These are phyloP conservation scores for Oreochromis mossambicus DNA, from an alignment of 2,797 vertebrate genomes.

Conservation along the genomic window DNA sequence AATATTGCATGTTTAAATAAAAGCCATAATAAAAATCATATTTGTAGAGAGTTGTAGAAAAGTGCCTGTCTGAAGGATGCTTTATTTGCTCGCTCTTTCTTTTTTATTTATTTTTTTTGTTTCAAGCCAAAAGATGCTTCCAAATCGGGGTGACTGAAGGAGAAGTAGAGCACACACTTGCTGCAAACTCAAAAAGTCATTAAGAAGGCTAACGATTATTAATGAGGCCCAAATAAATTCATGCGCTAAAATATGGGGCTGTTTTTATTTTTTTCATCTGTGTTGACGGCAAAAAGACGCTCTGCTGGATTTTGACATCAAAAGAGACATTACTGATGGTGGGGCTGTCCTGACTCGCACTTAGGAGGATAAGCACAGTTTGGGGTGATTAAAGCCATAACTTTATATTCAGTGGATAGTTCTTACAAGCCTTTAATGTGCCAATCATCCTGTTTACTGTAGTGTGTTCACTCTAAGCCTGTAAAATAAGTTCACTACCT, in stretches of 20 bases:
- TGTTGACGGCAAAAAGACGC: conserved; percentile 1
- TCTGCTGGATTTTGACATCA: conserved; percentile 36
- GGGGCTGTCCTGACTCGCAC: neutral
- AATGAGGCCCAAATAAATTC: conserved; percentile 50
- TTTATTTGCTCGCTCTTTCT: neutral
- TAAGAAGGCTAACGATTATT: conserved; percentile 61
- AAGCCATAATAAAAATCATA: neutral
- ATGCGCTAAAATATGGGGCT: conserved; percentile 40
- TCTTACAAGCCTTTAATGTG: neutral
- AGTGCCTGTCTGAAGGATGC: conserved; percentile 18
- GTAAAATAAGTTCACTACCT: neutral
- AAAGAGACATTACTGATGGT: conserved; percentile 3
- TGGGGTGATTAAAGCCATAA: conserved; percentile 3
- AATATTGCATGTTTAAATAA: neutral
- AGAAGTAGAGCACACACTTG: neutral
- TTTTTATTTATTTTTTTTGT: neutral
- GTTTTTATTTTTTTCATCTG: conserved; percentile 13
- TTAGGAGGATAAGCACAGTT: conserved; percentile 2
- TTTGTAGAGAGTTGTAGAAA: conserved; percentile 4
- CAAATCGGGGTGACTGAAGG: conserved; percentile 38
- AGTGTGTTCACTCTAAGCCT: neutral
- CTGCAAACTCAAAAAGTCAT: conserved; percentile 49
- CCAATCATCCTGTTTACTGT: neutral
- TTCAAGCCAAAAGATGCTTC: conserved; percentile 3
- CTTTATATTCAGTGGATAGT: neutral